Conservation (phyloP, 2,113 vertebrate genomes). For the Psilopogon haemacephalus region DNA sequence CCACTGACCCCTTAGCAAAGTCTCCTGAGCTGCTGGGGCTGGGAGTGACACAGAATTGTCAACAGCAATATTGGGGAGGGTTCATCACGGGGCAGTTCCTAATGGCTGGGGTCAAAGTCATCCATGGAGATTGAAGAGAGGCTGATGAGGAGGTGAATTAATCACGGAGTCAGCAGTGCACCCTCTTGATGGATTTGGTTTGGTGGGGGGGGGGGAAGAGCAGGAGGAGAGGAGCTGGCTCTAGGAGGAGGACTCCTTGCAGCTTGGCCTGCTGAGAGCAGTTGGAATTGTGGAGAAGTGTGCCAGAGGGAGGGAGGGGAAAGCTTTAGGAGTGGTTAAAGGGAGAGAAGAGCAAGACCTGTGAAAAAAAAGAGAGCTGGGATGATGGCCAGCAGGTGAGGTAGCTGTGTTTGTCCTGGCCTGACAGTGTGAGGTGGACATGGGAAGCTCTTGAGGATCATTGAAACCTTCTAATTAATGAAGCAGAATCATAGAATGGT, state of each 20-base stretch:
- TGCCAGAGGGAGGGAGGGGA: background rate
- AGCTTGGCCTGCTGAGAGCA: background rate
- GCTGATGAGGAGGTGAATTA: background rate
- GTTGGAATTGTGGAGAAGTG: background rate
- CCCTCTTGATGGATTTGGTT: background rate
- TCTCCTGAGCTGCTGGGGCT: background rate
- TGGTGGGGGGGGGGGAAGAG: background rate
- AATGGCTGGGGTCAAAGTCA: background rate
- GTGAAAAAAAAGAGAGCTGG: background rate
- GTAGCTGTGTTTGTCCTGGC: accelerated
- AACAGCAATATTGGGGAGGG: background rate
- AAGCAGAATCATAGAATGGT: background rate
- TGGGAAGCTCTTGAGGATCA: background rate
- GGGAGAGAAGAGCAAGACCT: background rate
- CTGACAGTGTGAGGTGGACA: background rate
- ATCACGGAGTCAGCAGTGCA: background rate
- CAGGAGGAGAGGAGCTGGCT: background rate
- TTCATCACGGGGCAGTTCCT: background rate
- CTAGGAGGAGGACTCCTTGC: background rate
- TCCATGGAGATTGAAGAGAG: background rate
- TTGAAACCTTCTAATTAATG: background rate
- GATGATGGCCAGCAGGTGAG: background rate
- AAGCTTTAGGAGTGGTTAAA: background rate
- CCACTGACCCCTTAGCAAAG: background rate
- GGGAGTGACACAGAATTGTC: background rate